These are phyloP conservation scores for Porites australiensis DNA, from an alignment of 64 coral and sea anemone genomes.

Conservation along the genomic window DNA sequence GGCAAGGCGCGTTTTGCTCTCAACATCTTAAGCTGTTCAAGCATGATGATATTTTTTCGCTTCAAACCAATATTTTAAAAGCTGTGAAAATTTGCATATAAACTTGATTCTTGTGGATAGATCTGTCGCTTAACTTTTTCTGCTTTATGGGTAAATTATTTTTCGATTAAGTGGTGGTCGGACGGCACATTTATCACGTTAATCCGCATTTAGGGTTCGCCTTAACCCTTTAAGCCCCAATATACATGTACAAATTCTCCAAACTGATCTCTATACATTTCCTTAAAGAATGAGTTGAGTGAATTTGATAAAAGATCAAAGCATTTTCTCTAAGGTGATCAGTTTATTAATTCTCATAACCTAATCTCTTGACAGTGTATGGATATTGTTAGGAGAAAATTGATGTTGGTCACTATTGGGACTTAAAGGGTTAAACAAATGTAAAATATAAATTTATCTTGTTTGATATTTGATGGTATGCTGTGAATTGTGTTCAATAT, in stretches of 20 bases:
- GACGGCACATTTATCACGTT: not conserved
- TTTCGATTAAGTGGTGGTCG: not conserved
- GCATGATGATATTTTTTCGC: not conserved
- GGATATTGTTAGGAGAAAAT: too few relatives aligned
- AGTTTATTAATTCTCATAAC: too few relatives aligned
- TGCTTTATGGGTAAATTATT: not conserved
- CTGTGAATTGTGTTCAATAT: not conserved
- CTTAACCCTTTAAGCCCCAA: not conserved
- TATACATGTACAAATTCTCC: too few relatives aligned
- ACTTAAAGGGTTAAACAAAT: not conserved
- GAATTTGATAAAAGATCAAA: too few relatives aligned
- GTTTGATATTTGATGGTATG: not conserved
- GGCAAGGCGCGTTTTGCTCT: not conserved
- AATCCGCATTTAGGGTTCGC: not conserved
- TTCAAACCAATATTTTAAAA: conserved; percentile 8
- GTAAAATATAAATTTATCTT: not conserved
- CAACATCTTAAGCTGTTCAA: not conserved
- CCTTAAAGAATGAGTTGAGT: too few relatives aligned
- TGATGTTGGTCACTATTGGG: too few relatives aligned
- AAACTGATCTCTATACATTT: too few relatives aligned
- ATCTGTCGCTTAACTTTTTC: not conserved
- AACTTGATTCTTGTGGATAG: not conserved
- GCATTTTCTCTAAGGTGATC: too few relatives aligned
- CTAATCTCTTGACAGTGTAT: too few relatives aligned
- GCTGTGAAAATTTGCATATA: conserved; percentile 25